Evolutionary conservation across 23 tunicate genomes (phyloP).

Genomic region (Halocynthia roretzi): DNA sequence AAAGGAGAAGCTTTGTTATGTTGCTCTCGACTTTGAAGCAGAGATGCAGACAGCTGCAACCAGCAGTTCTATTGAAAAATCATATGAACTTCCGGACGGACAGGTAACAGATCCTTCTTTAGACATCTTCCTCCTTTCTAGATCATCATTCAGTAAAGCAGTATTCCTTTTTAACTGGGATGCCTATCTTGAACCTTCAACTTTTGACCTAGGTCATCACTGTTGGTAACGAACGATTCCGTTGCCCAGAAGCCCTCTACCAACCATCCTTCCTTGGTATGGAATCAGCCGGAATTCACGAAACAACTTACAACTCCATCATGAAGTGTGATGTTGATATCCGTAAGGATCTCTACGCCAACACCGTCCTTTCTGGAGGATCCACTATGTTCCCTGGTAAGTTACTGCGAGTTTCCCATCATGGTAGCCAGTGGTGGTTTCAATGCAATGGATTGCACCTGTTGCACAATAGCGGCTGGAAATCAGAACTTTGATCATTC

Average conservation of each 20-base stretch:
- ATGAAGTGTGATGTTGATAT: slow-evolving; percentile 92
- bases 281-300: slow-evolving; percentile 98
- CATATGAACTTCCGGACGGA: slow-evolving; percentile 84
- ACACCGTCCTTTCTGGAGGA: slow-evolving; percentile 90
- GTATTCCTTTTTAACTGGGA: no score
- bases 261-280: slow-evolving; percentile 94
- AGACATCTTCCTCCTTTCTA: no score
- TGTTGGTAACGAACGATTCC: slow-evolving; percentile 96
- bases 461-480: no score
- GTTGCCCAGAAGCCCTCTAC: slow-evolving; percentile 96
- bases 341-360: slow-evolving; percentile 86
- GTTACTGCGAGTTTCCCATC: not conserved
- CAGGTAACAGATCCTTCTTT: slow-evolving; percentile 25
- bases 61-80: slow-evolving; percentile 61
- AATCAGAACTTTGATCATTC: no score
- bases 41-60: slow-evolving; percentile 82
- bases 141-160: no score
- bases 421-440: no score
- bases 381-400: slow-evolving; percentile 96
- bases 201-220: slow-evolving; percentile 44
- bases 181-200: no score
- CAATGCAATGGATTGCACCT: no score
- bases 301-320: slow-evolving; percentile 84
- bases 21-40: slow-evolving; percentile 77
- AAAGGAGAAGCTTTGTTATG: slow-evolving; percentile 52